A percentile compares a stretch with the other conserved stretches of the same genome.
Conservation (phyloP, 2,113 vertebrate genomes). For the Noturus placidus region DNA sequence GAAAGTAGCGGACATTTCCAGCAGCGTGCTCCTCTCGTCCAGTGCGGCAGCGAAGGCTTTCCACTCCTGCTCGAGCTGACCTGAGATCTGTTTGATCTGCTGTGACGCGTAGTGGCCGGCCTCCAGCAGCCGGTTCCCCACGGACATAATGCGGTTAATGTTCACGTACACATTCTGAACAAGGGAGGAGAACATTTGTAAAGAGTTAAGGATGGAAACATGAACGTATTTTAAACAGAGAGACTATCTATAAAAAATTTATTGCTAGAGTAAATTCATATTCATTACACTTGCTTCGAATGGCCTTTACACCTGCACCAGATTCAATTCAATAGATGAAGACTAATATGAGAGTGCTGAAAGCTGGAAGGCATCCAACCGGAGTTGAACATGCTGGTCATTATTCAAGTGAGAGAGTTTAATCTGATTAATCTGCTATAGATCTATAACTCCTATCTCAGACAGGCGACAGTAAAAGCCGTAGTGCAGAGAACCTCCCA, state of each 20-base stretch:
- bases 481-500: background rate
- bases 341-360: background rate
- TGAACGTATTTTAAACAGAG: background rate
- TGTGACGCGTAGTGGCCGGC: constrained; percentile 96
- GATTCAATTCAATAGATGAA: background rate
- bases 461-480: background rate
- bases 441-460: constrained; percentile 15
- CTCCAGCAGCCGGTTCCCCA: constrained; percentile 93
- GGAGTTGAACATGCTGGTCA: background rate
- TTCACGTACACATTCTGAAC: constrained; percentile 95
- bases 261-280: background rate
- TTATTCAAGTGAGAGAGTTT: background rate
- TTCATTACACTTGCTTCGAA: background rate
- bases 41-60: constrained; percentile 94
- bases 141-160: constrained; percentile 98
- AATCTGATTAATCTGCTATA: background rate
- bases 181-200: background rate
- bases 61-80: constrained; percentile 96
- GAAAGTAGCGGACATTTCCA: constrained; percentile 97
- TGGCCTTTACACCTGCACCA: background rate
- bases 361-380: background rate
- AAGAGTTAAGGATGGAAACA: background rate
- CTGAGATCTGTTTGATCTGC: constrained; percentile 97
- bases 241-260: background rate
- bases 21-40: constrained; percentile 92